A percentile compares a stretch with the other conserved stretches of the same genome.
phyloP scores from a whole-genome alignment of 2,797 vertebrate species.

The Paratrypauchen microcephalus region DNA sequence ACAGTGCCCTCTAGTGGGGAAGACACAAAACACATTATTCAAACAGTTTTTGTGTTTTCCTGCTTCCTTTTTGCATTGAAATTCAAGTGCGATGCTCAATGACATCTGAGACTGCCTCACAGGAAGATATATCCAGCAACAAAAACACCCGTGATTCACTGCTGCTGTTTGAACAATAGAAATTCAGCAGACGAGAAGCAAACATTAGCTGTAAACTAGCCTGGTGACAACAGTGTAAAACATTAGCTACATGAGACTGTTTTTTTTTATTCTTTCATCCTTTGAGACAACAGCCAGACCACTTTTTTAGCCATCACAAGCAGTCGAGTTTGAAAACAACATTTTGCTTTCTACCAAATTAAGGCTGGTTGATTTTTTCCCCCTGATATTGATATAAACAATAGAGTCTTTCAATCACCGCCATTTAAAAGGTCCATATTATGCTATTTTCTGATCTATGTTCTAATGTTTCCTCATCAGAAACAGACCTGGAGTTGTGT shows the following conservation, averaged over 20 bases:
- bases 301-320: too few relatives aligned
- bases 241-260: not conserved
- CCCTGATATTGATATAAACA: too few relatives aligned
- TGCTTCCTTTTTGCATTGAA: not conserved
- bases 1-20: conserved; percentile 17
- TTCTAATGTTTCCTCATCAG: too few relatives aligned
- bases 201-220: conserved; percentile 3
- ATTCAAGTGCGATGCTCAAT: conserved; percentile 2
- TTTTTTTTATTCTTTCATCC: too few relatives aligned
- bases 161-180: conserved; percentile 3
- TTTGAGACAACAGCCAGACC: too few relatives aligned
- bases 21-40: not conserved
- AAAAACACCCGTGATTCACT: conserved; percentile 25
- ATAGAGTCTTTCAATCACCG: too few relatives aligned
- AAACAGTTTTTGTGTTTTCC: not conserved
- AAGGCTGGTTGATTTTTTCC: not conserved
- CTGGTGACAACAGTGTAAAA: not conserved
- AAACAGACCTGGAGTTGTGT: too few relatives aligned
- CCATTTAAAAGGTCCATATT: too few relatives aligned
- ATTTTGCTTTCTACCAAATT: not conserved
- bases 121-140: conserved; percentile 34
- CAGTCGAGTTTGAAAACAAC: not conserved
- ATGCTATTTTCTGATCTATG: too few relatives aligned
- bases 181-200: conserved; percentile 32
- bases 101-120: conserved; percentile 28